phyloP scores from a whole-genome alignment of 2,113 vertebrate species.

The Chlamydotis undulata region DNA sequence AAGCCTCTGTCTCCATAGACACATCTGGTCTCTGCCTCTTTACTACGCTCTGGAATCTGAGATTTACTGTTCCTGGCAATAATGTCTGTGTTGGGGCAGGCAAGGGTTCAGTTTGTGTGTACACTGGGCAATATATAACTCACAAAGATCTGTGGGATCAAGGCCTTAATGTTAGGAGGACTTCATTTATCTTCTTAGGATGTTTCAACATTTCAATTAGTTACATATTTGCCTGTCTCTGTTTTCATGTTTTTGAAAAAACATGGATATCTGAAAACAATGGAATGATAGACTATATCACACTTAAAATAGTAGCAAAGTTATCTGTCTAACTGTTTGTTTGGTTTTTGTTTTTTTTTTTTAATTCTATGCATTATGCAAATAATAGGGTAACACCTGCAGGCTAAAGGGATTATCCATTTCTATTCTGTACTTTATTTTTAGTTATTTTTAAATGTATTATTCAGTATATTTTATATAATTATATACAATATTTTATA shows the following conservation, averaged over 20 bases:
- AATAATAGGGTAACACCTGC: not conserved
- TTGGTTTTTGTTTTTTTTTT: not conserved
- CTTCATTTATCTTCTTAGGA: not conserved
- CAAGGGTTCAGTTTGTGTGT: fast-evolving
- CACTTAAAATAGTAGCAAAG: not conserved
- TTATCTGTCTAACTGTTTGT: not conserved
- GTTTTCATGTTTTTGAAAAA: not conserved
- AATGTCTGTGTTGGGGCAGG: fast-evolving
- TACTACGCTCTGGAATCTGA: not conserved
- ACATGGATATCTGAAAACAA: not conserved
- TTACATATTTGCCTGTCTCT: not conserved
- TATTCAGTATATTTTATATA: not conserved
- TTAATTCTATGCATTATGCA: not conserved
- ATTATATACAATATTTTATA: not conserved
- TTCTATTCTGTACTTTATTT: not conserved
- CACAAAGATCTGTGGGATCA: not conserved
- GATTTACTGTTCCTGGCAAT: not conserved
- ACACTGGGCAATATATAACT: not conserved
- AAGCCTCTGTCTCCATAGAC: conserved; percentile 27
- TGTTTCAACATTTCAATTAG: not conserved
- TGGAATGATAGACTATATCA: not conserved
- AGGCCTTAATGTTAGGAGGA: not conserved
- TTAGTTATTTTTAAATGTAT: not conserved
- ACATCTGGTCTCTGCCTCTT: conserved; percentile 33
- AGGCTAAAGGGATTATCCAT: not conserved